Conservation (phyloP, 2,888 invertebrate species). For the Adineta ricciae region DNA sequence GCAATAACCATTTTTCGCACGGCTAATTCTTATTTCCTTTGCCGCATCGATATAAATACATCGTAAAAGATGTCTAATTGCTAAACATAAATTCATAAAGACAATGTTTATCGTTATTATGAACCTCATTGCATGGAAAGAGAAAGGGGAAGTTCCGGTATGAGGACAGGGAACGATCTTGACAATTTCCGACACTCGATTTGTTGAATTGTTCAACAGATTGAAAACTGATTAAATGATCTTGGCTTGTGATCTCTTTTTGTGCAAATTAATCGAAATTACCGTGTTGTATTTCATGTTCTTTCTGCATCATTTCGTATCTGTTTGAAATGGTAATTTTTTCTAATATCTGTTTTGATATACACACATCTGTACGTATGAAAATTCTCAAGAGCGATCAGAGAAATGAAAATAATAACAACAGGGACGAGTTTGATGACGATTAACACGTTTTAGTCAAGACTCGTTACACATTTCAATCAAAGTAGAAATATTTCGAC, state of each 20-base stretch:
- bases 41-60: not conserved
- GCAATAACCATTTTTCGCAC: slow-evolving; percentile 8
- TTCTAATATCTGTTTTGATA: not conserved
- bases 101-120: not conserved
- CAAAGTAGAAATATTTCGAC: not conserved
- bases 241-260: not conserved
- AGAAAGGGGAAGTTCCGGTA: no score
- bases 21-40: not conserved
- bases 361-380: not conserved
- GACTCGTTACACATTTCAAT: slow-evolving; percentile 9
- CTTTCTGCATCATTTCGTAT: not conserved
- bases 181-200: no score
- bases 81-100: not conserved
- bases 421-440: not conserved
- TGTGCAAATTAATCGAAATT: not conserved
- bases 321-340: slow-evolving; percentile 5
- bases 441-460: slow-evolving; percentile 13
- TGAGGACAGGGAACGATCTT: no score
- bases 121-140: not conserved
- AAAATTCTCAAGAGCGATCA: not conserved
- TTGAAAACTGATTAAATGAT: no score
- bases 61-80: not conserved
- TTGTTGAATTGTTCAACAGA: no score
- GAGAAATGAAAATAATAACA: not conserved
- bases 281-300: not conserved